Evolutionary conservation across 2,888 invertebrate genomes (phyloP), one percentile per base, ranked within the genome.

Genomic region (Falcaria lacertinaria): DNA sequence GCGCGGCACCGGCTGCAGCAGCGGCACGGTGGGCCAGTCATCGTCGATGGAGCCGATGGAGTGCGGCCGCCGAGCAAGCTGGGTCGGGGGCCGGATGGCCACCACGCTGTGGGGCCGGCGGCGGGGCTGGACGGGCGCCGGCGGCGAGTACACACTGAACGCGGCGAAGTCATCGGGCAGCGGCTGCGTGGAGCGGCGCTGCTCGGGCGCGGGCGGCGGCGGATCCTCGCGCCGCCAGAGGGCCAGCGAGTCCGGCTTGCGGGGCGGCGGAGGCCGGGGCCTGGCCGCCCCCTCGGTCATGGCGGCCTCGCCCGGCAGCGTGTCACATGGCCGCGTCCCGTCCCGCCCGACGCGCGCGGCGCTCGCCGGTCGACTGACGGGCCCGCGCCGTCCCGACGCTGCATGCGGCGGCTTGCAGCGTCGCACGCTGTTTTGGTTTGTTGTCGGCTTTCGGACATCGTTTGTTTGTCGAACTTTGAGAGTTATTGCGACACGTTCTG

Each of bases 121-220:
- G 45, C 73, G 62, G 33, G 64, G 67, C 14, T 74, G 74, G 34
- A 86, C 80, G 49, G 89, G 73, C 25, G 84, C 80, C 50, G 90
- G 90, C 51, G 91, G 90, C 33, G 89, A 89, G 73, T 92, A 92
- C 35, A 91, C 85, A 48, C 90, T 85, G 77, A 92, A 92, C 47
- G 74, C 79, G 59, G 77, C 78, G 60, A 88, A 84, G 54, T 83
- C 81, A 55, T 81, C 76, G 48, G 74, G 64, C 11, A 80, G 69
- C 16, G 75, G 69, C 13, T 64, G 59, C 28, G 28, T 11, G 28
- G 28, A 28, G 28, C 28, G 34, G 67, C 60, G 38, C 54, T 50
- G 39, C 65, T 80, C 87, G 33, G 89, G 89, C 52, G 89, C 88
- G 14, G 89, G 89, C 39, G 90, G 89, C 43, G 89, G 89, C n/a